Evolutionary conservation across 2,113 vertebrate species (phyloP).

Genomic region (Sitta europaea): DNA sequence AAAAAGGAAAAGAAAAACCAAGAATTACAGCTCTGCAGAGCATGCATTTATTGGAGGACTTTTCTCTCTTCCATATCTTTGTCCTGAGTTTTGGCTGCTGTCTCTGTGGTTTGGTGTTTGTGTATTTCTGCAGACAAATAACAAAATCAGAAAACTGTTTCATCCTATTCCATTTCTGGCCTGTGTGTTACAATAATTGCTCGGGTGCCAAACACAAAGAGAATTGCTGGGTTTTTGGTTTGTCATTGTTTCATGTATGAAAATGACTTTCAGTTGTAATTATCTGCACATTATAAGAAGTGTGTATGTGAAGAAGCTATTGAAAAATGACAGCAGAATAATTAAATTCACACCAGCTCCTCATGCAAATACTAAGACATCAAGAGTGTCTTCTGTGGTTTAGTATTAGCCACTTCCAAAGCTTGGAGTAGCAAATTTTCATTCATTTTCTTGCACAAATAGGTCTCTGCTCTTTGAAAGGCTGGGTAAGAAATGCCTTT

Average conservation of each 20-base stretch:
- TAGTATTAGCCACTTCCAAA: neutral
- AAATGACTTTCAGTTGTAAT: conserved; percentile 38
- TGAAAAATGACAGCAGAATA: conserved; percentile 33
- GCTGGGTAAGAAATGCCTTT: neutral
- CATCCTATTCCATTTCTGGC: neutral
- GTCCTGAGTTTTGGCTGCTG: neutral
- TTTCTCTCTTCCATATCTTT: neutral
- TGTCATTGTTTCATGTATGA: conserved; percentile 54
- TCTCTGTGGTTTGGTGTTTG: neutral
- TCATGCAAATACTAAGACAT: neutral
- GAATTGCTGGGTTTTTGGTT: neutral
- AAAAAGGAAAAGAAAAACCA: neutral
- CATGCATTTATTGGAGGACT: neutral
- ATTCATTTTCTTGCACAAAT: neutral
- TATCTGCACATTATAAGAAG: conserved; percentile 10
- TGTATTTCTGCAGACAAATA: neutral
- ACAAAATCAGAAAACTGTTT: neutral
- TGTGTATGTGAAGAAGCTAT: conserved; percentile 6
- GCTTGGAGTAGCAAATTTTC: neutral
- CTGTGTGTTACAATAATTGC: neutral
- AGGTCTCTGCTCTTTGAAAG: neutral
- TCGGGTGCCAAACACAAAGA: neutral
- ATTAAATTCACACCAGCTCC: conserved; percentile 32
- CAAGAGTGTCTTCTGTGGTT: neutral
- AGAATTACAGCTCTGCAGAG: neutral